Evolutionary conservation across 2,113 vertebrate genomes (phyloP).

Genomic region (Anas platyrhynchos): DNA sequence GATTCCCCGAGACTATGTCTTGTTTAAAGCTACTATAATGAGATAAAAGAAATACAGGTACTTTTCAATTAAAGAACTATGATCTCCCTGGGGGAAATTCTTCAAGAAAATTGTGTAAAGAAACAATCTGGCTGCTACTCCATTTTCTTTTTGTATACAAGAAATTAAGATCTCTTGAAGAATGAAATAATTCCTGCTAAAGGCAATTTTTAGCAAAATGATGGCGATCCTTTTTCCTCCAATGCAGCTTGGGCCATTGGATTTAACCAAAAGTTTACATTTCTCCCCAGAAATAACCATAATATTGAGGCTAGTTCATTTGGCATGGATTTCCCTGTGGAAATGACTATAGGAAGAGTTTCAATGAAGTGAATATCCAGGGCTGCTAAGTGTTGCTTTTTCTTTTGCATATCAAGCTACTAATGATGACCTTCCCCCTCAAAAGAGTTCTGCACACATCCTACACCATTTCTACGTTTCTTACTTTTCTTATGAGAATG

Average conservation of each 20-base stretch:
- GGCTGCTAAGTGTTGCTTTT: background rate
- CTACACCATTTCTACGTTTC: background rate
- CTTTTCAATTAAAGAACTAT: conserved; percentile 37
- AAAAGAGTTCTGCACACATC: background rate
- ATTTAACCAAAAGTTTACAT: background rate
- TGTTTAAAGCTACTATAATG: conserved; percentile 15
- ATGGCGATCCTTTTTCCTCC: background rate
- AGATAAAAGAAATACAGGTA: conserved; percentile 9
- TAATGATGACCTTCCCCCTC: background rate
- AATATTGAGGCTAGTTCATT: background rate
- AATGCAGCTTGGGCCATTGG: background rate
- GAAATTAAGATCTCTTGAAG: background rate
- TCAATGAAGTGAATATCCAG: background rate
- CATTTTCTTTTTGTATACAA: background rate
- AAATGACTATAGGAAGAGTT: background rate
- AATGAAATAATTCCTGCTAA: background rate
- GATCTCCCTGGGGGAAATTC: background rate
- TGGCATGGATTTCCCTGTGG: background rate
- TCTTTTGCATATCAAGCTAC: background rate
- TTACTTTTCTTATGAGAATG: background rate
- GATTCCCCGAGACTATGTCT: background rate
- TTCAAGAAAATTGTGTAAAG: background rate
- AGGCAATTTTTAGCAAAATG: background rate
- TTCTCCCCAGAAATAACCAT: background rate
- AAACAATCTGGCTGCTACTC: background rate